These are phyloP conservation scores for Drosophila gaucha DNA, from an alignment of 2,888 invertebrate genomes.

Conservation along the genomic window DNA sequence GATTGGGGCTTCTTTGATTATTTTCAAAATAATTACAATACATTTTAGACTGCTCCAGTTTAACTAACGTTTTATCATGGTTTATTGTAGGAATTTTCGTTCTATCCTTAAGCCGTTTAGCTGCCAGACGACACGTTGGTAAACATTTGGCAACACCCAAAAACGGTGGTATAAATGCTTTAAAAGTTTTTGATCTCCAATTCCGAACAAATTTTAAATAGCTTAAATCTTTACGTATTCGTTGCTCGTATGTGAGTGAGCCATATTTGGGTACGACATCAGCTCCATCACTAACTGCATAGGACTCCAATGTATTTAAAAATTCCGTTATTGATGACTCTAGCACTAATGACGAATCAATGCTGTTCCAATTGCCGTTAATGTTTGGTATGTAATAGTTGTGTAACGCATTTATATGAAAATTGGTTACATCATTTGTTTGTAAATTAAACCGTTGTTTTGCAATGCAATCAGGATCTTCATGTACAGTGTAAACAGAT, in stretches of 20 bases:
- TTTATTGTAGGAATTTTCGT: slow-evolving; percentile 1
- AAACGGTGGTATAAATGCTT: slow-evolving; percentile 64
- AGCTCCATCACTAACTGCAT: slow-evolving; percentile 58
- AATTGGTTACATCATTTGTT: slow-evolving; percentile 83
- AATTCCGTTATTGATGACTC: slow-evolving; percentile 15
- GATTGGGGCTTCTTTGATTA: slow-evolving; percentile 14
- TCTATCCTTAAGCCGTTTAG: slow-evolving; percentile 17
- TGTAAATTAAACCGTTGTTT: slow-evolving; percentile 78
- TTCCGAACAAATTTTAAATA: slow-evolving; percentile 61
- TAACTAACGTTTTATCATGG: not conserved
- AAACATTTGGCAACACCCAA: slow-evolving; percentile 76
- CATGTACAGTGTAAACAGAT: slow-evolving; percentile 61
- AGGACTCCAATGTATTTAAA: slow-evolving; percentile 27
- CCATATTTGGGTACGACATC: slow-evolving; percentile 84
- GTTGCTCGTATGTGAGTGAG: slow-evolving; percentile 77
- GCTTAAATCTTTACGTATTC: slow-evolving; percentile 82
- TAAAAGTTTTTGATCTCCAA: slow-evolving; percentile 36
- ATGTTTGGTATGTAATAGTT: slow-evolving; percentile 86
- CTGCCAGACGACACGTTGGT: slow-evolving; percentile 51
- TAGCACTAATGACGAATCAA: slow-evolving; percentile 55
- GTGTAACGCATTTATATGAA: slow-evolving; percentile 86
- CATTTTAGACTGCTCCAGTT: slow-evolving; percentile 7
- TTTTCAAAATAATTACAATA: slow-evolving; percentile 1
- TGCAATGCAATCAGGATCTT: slow-evolving; percentile 82
- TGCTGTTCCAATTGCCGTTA: slow-evolving; percentile 86